Evolutionary conservation across 2,888 invertebrate species (phyloP).

Genomic region (Caenorhabditis sp.): DNA sequence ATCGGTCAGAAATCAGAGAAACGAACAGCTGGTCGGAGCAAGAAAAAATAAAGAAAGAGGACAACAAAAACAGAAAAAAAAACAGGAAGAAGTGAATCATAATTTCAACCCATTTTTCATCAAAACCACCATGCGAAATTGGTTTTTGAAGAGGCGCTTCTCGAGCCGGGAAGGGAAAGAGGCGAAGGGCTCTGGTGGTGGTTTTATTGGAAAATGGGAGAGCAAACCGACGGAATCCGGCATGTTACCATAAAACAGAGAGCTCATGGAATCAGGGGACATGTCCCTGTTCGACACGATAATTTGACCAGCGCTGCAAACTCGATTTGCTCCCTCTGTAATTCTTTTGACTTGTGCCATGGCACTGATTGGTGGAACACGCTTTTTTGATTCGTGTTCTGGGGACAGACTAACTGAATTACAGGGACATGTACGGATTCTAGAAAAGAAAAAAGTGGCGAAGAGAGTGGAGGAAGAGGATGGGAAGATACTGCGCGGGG

Average conservation of each 20-base stretch:
- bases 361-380: slow-evolving; percentile 44
- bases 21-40: neutral
- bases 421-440: slow-evolving; percentile 14
- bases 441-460: neutral
- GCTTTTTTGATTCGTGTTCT: slow-evolving; percentile 34
- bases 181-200: neutral
- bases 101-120: slow-evolving; percentile 57
- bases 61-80: neutral
- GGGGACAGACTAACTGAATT: slow-evolving; percentile 23
- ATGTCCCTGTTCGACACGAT: neutral
- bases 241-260: neutral
- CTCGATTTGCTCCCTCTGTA: slow-evolving; percentile 26
- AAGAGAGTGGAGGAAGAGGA: neutral
- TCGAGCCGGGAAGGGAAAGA: slow-evolving; percentile 1
- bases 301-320: slow-evolving; percentile 21
- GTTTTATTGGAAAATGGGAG: slow-evolving; percentile 56
- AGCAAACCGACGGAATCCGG: slow-evolving; percentile 25
- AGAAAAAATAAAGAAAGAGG: slow-evolving; percentile 19
- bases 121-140: slow-evolving; percentile 46
- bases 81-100: slow-evolving; percentile 32
- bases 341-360: neutral
- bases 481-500: neutral
- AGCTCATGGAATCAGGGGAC: slow-evolving; percentile 9
- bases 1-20: neutral
- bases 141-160: slow-evolving; percentile 53